Evolutionary conservation across 1,140 invertebrate species (phyloP), one percentile per base, ranked within the genome.

Genomic region (Diprion similis): DNA sequence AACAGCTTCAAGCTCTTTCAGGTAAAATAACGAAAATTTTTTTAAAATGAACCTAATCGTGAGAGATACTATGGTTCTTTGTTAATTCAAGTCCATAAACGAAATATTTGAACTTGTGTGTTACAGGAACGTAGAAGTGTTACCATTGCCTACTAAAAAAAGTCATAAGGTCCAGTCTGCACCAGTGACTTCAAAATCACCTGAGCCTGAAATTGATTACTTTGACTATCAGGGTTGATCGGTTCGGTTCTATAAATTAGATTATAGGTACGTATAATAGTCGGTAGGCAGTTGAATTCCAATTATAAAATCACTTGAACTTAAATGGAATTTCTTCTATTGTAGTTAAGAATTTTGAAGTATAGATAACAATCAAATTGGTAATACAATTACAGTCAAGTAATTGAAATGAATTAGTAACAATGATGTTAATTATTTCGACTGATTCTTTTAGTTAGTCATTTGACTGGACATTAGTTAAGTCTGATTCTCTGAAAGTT

Each of bases 151-250:
- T 70, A 51, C 76, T 46, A 81, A 80, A 65, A 84, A 80, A 71
- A 81, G 64, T 77, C 77, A 82, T 74, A 83, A 80, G 68, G 59
- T 75, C 48, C 66, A 79, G 51, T 78, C 78, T 69, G 73, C 73
- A 48, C 64, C 78, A 68, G 76, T 75, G 8, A 76, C 65, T 18
- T 72, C 80, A 19, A 81, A 79, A 71, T 75, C 71, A 17, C 48
- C 75, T 69, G 82, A 83, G 46, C 78, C 76, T 51, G 80, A 81
- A 73, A 84, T 82, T 76, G 82, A 84, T 77, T 83, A 84, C 68
- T 84, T 84, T 71, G 79, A 84, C 70, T 84, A 76, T 18, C 64
- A 71, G 4, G 71, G 74, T 73, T 75, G 37, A 77, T 70, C 66
- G 18, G 19, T 18, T 19, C 8, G 24, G 37, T 68, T 59, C 51